Conservation (phyloP, 2,113 vertebrate genomes). For the Atractosteus spatula region DNA sequence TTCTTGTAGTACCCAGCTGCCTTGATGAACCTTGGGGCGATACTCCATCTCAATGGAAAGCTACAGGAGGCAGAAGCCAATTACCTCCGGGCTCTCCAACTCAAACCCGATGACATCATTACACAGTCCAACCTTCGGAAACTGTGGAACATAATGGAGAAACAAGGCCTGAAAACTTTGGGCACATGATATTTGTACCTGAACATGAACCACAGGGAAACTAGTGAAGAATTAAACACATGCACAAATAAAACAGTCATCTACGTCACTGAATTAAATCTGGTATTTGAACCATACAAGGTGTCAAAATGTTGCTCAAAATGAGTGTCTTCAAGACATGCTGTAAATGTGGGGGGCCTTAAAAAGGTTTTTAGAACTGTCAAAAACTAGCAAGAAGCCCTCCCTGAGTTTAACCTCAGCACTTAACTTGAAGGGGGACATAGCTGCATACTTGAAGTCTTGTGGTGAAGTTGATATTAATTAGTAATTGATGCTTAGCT, state of each 20-base stretch:
- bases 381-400: conserved; percentile 1
- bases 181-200: conserved; percentile 69
- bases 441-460: conserved; percentile 53
- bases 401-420: conserved; percentile 38
- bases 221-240: background rate
- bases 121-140: conserved; percentile 97
- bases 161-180: conserved; percentile 89
- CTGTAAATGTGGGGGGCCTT: background rate
- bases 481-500: conserved; percentile 24
- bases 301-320: background rate
- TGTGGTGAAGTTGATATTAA: conserved; percentile 31
- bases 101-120: conserved; percentile 94
- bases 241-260: background rate
- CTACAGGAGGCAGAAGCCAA: conserved; percentile 90
- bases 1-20: conserved; percentile 86
- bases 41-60: conserved; percentile 94
- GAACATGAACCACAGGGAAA: conserved; percentile 6
- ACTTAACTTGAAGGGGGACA: conserved; percentile 53
- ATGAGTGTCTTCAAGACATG: background rate
- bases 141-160: conserved; percentile 99
- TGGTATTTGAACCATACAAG: background rate
- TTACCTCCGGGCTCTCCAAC: conserved; percentile 89
- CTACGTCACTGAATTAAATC: background rate
- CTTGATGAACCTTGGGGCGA: conserved; percentile 97
- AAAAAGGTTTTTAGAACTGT: background rate